Conservation (phyloP, 2,888 invertebrate species). For the Zaprionus obscuricornis region DNA sequence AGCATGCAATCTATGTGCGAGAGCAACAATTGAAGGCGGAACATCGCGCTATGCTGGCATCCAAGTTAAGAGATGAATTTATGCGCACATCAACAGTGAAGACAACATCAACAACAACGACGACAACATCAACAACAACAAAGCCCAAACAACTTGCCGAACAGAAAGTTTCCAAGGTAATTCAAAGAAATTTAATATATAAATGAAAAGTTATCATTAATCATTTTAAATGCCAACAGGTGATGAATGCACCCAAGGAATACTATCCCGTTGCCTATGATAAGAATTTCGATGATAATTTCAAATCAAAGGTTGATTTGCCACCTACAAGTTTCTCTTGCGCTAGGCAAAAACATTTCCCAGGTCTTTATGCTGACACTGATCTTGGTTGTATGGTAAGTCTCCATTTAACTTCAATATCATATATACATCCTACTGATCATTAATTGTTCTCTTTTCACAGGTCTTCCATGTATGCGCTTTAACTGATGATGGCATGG, state of each 20-base stretch:
- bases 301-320: slow-evolving; percentile 91
- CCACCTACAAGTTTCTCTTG: slow-evolving; percentile 93
- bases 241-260: slow-evolving; percentile 95
- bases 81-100: slow-evolving; percentile 84
- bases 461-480: slow-evolving; percentile 97
- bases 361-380: slow-evolving; percentile 94
- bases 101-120: slow-evolving; percentile 83
- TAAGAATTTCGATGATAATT: slow-evolving; percentile 95
- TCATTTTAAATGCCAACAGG: slow-evolving; percentile 83
- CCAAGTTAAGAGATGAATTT: slow-evolving; percentile 77
- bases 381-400: slow-evolving; percentile 94
- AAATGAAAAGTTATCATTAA: background rate
- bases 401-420: background rate
- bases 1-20: slow-evolving; percentile 88
- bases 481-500: slow-evolving; percentile 93
- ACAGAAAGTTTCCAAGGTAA: slow-evolving; percentile 77
- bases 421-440: too few relatives aligned
- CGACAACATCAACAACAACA: slow-evolving; percentile 66
- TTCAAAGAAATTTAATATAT: background rate
- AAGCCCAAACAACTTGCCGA: slow-evolving; percentile 59
- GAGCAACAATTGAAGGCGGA: slow-evolving; percentile 88
- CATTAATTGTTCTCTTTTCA: background rate
- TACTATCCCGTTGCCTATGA: slow-evolving; percentile 95
- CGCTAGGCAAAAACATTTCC: slow-evolving; percentile 95
- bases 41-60: slow-evolving; percentile 81